Base-by-base conservation (phyloP, 2,888 invertebrate genomes). In the Volucella zonaria region DNA sequence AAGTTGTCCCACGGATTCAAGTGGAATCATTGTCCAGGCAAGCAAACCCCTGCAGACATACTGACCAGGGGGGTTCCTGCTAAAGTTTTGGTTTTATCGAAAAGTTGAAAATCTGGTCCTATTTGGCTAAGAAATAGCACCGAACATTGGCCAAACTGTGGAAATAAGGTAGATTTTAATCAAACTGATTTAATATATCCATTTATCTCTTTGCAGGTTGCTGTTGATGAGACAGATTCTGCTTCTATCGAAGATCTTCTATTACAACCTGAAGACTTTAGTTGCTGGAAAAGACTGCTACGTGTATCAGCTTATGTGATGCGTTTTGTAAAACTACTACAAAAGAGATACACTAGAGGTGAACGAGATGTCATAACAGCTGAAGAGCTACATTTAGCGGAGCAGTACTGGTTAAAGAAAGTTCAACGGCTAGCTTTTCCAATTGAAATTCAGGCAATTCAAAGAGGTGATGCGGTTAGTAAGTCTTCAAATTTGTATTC, bases 41-140 rank as follows among this genome's bases (percentile, higher is more conserved):
- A 42, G n/a, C 11, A 75, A 9, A 38, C 52, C 12, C 61, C 61
- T 6, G 61, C 73, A 11, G 61, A 73, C 51, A 52, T 73, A 31
- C 51, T 54, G 11, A 73, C 62, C 23, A n/a, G 67, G 56, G 52
- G 56, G 12, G 67, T 56, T 43, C 9, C 49, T 31, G 18, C 49
- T 31, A 47, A 31, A 31, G n/a, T 49, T 42, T 62, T 62, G 11
- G 47, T 43, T 4, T 10, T 31, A 42, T 62, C 47, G 31, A 14
- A 31, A 14, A n/a, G 14, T 14, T 43, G 59, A 15, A 23, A 14
- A 14, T 18, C 10, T 59, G 59, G 59, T 14, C 59, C 38, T 59
- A 9, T 15, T 42, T 59, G 43, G 18, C 42, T 59, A 31, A 42
- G 59, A 12, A 8, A 42, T 10, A 38, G 31, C 11, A 14, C 11